These are phyloP conservation scores for Ceratosolen solmsi DNA, from an alignment of 1,140 invertebrate genomes.

Conservation along the genomic window DNA sequence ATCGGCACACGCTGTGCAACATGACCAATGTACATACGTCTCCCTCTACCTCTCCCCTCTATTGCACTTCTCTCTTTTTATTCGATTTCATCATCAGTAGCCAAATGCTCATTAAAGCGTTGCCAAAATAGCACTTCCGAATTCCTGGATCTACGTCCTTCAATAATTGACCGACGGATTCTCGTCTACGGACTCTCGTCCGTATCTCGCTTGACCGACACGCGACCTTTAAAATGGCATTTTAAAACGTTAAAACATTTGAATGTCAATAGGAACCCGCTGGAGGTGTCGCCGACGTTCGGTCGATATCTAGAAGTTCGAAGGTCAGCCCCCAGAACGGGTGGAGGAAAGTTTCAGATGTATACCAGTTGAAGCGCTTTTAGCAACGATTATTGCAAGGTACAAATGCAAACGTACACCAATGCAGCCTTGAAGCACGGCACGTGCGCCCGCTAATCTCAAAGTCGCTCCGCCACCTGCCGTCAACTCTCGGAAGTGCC, in stretches of 20 bases:
- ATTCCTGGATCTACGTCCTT: background rate
- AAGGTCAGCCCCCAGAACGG: slow-evolving; percentile 12
- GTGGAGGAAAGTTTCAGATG: background rate
- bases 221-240: background rate
- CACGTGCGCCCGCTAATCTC: background rate
- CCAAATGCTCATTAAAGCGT: background rate
- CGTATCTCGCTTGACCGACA: no score
- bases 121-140: background rate
- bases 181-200: no score
- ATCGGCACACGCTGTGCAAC: background rate
- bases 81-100: background rate
- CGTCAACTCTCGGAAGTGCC: background rate
- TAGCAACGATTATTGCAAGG: background rate
- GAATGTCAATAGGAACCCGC: background rate
- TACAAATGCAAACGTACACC: no score
- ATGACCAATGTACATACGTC: background rate
- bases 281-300: background rate
- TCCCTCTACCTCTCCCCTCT: background rate
- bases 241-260: background rate
- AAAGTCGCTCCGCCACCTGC: background rate
- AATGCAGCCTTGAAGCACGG: background rate
- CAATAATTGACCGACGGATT: background rate
- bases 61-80: background rate
- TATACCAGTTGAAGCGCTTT: background rate
- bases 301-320: slow-evolving; percentile 8